Evolutionary conservation across 2,113 vertebrate genomes (phyloP).

Genomic region (Albula goreensis): DNA sequence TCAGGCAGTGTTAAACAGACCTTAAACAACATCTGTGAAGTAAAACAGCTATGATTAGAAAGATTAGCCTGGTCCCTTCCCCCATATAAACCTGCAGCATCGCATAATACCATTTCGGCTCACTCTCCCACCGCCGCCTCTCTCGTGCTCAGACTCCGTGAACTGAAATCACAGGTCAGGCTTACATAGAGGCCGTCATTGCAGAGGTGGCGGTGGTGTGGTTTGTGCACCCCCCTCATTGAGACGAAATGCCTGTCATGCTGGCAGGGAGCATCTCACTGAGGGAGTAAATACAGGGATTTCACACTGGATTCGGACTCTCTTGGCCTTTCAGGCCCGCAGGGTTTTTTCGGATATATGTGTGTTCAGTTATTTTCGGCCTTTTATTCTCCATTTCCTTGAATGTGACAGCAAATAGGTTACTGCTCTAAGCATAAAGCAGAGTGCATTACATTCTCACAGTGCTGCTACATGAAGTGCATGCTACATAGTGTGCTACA

Average conservation of each 20-base stretch:
- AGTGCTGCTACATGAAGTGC: no score
- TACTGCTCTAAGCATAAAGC: neutral
- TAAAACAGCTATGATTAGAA: constrained; percentile 50
- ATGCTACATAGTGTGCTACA: no score
- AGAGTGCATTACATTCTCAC: no score
- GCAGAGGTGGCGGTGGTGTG: constrained; percentile 39
- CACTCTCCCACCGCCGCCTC: constrained; percentile 43
- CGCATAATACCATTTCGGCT: constrained; percentile 42
- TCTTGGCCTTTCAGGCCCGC: constrained; percentile 23
- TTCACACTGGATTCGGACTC: constrained; percentile 37
- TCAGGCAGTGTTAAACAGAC: constrained; percentile 13
- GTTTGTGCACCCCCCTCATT: constrained; percentile 41
- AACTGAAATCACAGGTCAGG: constrained; percentile 46
- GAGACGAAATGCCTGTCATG: constrained; percentile 31
- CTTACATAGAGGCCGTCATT: constrained; percentile 35
- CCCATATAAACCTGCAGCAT: constrained; percentile 42
- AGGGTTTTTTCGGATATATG: neutral
- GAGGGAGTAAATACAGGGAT: constrained; percentile 57
- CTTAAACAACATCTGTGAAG: constrained; percentile 20
- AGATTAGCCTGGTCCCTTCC: constrained; percentile 40
- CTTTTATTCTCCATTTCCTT: neutral
- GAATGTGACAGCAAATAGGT: neutral
- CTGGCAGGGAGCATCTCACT: constrained; percentile 29
- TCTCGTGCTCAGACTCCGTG: constrained; percentile 51
- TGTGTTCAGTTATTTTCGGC: neutral